Evolutionary conservation across 2,113 vertebrate genomes (phyloP).

Genomic region (Anseranas semipalmata): DNA sequence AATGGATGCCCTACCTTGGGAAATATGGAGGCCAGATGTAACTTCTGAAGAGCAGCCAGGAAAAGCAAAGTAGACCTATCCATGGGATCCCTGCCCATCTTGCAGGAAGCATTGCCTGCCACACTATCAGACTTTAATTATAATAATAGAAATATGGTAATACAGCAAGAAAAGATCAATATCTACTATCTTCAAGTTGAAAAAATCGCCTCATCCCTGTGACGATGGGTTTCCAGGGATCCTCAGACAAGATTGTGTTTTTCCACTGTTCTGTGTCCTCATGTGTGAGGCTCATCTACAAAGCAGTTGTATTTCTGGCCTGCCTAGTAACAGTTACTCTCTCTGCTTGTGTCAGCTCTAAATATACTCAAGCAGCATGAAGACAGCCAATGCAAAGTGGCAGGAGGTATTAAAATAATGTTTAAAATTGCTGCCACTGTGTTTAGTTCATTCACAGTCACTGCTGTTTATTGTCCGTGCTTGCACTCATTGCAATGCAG

Average conservation of each 20-base stretch:
- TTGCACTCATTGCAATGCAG: conserved; percentile 47
- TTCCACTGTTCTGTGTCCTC: not conserved
- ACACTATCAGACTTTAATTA: not conserved
- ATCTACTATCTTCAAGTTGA: not conserved
- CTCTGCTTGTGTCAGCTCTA: not conserved
- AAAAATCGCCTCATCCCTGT: not conserved
- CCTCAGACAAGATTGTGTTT: not conserved
- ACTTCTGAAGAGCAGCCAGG: not conserved
- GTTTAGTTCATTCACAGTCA: not conserved
- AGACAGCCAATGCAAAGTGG: not conserved
- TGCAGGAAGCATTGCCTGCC: not conserved
- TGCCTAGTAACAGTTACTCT: not conserved
- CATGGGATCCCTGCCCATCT: not conserved
- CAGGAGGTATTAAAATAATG: not conserved
- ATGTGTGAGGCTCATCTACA: not conserved
- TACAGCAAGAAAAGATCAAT: not conserved
- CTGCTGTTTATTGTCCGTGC: not conserved
- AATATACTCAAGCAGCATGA: not conserved
- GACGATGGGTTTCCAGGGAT: not conserved
- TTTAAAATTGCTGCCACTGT: not conserved
- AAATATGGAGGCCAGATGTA: not conserved
- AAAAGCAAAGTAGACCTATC: not conserved
- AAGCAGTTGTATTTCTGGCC: not conserved
- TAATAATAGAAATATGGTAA: not conserved
- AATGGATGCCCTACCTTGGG: not conserved